Conservation (phyloP, 2,113 vertebrate genomes). For the Callocephalon fimbriatum region DNA sequence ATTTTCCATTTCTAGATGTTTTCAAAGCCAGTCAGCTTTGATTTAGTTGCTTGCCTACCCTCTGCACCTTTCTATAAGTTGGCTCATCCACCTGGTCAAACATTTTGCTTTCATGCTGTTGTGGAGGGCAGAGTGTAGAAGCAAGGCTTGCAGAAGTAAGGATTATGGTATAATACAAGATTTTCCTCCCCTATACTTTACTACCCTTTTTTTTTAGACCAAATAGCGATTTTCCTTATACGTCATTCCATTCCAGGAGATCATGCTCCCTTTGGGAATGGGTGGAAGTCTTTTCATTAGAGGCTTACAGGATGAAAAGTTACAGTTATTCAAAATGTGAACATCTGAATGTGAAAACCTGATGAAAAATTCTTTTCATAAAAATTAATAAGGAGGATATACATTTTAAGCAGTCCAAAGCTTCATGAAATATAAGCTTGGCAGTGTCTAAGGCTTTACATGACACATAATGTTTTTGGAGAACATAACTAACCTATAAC, state of each 20-base stretch:
- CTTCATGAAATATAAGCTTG: neutral
- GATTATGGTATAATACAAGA: neutral
- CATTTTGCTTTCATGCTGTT: neutral
- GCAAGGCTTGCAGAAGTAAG: neutral
- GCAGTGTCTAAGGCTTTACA: neutral
- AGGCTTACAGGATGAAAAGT: constrained; percentile 35
- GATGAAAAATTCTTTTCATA: constrained; percentile 37
- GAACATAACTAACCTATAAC: neutral
- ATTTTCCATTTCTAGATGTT: neutral
- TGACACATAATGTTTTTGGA: neutral
- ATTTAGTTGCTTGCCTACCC: neutral
- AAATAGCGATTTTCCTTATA: neutral
- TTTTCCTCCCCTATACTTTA: neutral
- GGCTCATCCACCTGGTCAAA: neutral
- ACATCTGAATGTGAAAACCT: constrained; percentile 27
- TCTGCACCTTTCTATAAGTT: neutral
- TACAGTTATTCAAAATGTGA: constrained; percentile 28
- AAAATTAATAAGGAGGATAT: constrained; percentile 2
- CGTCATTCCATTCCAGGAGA: neutral
- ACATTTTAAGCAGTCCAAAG: constrained; percentile 10
- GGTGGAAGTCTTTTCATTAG: constrained; percentile 53
- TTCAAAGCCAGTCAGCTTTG: neutral
- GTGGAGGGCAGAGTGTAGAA: neutral
- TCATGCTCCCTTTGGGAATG: constrained; percentile 38
- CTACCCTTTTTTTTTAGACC: constrained; percentile 5